Evolutionary conservation across 2,888 invertebrate species (phyloP), one percentile per base, ranked within the genome.

Genomic region (Archips xylosteana): DNA sequence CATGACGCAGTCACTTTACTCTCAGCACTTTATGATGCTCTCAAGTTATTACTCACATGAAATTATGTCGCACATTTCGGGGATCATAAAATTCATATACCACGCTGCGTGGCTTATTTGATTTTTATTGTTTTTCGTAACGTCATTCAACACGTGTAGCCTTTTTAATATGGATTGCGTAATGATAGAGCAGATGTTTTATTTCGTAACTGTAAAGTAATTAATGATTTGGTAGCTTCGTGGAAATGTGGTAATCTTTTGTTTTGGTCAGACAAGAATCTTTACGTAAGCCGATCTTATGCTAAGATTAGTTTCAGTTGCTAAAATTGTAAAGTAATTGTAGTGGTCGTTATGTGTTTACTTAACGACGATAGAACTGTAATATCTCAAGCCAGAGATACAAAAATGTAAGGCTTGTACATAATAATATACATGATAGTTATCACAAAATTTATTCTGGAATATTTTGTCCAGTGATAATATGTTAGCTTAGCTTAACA

Each of bases 181-280:
- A 87, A 86, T 79, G 75, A 78, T 77, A 76, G 75, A 78, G 83
- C 89, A 89, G 87, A 88, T 89, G 87, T 86, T 84, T 79, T 84
- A 84, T 87, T 89, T 88, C 83, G 80, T 85, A 83, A 87, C 54
- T 32, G 63, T 47, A 85, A 88, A 83, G 80, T 82, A 83, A 87
- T 85, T 86, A 85, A 79, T 74, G 54, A 67, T 60, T 74, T 42
- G 36, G 69, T 51, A 60, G 34, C 42, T 64, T 51, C 63, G 69
- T 64, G 59, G 59, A 73, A 49, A 64, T 71, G 64, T 39, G 36
- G 66, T 62, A 67, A 72, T 62, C 62, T 61, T 72, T 69, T 64
- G 49, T 60, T 60, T 32, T 45, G 47, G 23, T 12, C 54, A 9
- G 51, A 66, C 13, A 39, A 15, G 15, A 66, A 49, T 57, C 45